Conservation (phyloP, 1,140 invertebrate genomes). For the Aphelenchoides besseyi region DNA sequence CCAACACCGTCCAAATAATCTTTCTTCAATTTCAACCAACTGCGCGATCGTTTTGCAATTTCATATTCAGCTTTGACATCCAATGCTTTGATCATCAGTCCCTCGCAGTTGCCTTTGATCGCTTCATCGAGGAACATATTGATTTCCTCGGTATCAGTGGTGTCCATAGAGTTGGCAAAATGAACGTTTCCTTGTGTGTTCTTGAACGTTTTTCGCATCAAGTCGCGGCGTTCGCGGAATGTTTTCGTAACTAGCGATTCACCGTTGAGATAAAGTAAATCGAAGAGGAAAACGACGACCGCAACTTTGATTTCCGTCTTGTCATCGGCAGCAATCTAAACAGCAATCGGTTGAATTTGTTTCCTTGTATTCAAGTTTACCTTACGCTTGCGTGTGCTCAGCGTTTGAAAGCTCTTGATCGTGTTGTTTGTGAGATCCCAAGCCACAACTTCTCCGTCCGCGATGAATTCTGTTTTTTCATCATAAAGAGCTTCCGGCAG, state of each 20-base stretch:
- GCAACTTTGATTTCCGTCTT: constrained; percentile 88
- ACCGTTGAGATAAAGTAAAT: constrained; percentile 90
- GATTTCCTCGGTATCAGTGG: constrained; percentile 83
- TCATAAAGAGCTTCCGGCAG: constrained; percentile 66
- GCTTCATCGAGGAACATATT: constrained; percentile 90
- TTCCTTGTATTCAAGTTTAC: constrained; percentile 64
- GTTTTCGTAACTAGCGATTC: constrained; percentile 77
- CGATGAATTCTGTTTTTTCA: constrained; percentile 73
- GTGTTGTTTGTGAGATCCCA: constrained; percentile 84
- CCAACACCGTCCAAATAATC: constrained; percentile 92
- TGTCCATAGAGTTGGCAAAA: constrained; percentile 81
- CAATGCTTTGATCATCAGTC: constrained; percentile 96
- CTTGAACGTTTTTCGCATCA: constrained; percentile 69
- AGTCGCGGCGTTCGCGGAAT: constrained; percentile 73
- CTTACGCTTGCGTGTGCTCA: constrained; percentile 92
- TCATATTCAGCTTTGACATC: constrained; percentile 90
- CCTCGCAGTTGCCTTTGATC: constrained; percentile 95
- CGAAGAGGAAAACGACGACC: constrained; percentile 96
- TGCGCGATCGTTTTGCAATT: constrained; percentile 90
- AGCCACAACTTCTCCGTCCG: constrained; percentile 95
- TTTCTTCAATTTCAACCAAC: constrained; percentile 79
- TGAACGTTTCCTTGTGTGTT: constrained; percentile 76
- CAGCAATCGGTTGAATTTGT: constrained; percentile 18
- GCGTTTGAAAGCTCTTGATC: constrained; percentile 93
- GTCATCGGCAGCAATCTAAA: constrained; percentile 73